These are phyloP conservation scores for Calonectris borealis DNA, from an alignment of 2,113 vertebrate genomes.

Conservation along the genomic window DNA sequence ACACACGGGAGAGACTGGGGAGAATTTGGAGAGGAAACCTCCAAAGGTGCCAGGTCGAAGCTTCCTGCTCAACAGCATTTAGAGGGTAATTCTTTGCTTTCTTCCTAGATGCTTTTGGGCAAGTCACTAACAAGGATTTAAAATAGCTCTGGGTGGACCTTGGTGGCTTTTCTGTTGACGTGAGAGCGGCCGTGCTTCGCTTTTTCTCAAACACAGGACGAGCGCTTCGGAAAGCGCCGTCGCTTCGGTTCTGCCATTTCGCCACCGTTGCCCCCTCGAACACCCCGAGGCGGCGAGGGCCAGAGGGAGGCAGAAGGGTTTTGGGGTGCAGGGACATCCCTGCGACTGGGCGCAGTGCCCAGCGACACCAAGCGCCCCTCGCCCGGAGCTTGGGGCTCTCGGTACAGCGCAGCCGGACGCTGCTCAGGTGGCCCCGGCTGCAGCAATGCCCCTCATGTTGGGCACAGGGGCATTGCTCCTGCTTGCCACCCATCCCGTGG, in stretches of 20 bases:
- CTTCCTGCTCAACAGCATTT: neutral
- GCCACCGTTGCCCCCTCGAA: neutral
- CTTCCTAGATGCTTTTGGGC: neutral
- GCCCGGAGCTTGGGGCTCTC: neutral
- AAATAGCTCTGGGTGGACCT: neutral
- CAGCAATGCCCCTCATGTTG: rapidly evolving
- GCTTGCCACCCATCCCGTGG: neutral
- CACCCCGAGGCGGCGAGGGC: rapidly evolving
- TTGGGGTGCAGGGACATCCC: neutral
- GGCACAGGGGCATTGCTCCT: rapidly evolving
- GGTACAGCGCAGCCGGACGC: neutral
- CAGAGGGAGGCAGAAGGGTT: neutral
- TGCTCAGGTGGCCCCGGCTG: neutral
- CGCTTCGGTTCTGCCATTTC: neutral
- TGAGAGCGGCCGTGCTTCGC: rapidly evolving
- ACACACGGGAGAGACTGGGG: rapidly evolving
- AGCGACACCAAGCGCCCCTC: neutral
- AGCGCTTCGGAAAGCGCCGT: neutral
- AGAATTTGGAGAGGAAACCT: neutral
- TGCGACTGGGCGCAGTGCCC: neutral
- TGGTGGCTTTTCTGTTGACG: neutral
- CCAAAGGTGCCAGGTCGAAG: neutral
- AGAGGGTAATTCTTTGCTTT: neutral
- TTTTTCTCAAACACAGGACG: neutral
- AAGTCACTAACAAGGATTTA: neutral